phyloP scores from a whole-genome alignment of 2,797 vertebrate genomes.

The Remorina albescens region DNA sequence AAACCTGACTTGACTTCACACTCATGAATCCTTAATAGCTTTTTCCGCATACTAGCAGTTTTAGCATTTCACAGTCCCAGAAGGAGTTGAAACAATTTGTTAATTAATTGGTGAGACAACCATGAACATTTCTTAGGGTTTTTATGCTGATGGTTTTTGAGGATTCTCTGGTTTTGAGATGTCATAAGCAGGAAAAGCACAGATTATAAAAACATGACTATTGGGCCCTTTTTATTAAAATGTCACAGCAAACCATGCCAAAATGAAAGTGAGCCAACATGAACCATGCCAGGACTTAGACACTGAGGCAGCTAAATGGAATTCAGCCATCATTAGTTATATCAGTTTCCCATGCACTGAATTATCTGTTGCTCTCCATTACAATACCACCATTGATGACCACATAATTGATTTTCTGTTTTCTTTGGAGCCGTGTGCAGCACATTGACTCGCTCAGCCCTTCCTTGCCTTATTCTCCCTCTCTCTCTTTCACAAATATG shows the following conservation, averaged over 20 bases:
- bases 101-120: neutral
- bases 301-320: neutral
- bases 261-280: neutral
- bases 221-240: neutral
- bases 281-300: neutral
- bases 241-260: neutral
- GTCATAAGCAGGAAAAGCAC: neutral
- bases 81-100: neutral
- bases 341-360: neutral
- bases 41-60: neutral
- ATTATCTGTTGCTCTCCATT: neutral
- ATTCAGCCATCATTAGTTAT: neutral
- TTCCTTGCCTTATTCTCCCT: neutral
- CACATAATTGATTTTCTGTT: neutral
- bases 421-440: neutral
- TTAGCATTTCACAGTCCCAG: neutral
- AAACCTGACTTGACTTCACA: constrained; percentile 28
- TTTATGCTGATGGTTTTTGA: neutral
- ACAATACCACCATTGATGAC: neutral
- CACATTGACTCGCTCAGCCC: neutral
- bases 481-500: too few species aligned
- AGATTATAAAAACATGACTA: neutral
- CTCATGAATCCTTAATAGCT: constrained; percentile 17
- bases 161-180: neutral
- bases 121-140: neutral